Base-by-base conservation (phyloP, 2,888 invertebrate species). In the Tinea pellionella region DNA sequence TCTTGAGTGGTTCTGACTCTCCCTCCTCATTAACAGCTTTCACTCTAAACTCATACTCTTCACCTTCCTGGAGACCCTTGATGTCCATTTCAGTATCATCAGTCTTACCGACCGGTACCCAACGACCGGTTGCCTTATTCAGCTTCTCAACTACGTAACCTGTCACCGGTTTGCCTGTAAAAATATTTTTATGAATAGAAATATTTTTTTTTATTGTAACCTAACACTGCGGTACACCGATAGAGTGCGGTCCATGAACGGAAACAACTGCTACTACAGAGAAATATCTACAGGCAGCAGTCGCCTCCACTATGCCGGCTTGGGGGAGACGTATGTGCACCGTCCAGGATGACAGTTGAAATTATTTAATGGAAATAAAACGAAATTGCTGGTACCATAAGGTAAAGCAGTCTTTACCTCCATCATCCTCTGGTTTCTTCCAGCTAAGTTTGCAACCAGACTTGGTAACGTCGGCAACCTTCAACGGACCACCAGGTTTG, bases 341-440 rank as follows among this genome's bases (percentile, higher is more conserved):
- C n/a, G n/a, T n/a, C n/a, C n/a, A n/a, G n/a, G n/a, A n/a, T n/a
- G n/a, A n/a, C n/a, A n/a, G n/a, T n/a, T n/a, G n/a, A n/a, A n/a
- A n/a, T n/a, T n/a, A n/a, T n/a, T n/a, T n/a, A n/a, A n/a, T n/a
- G n/a, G n/a, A n/a, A n/a, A n/a, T n/a, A n/a, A n/a, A n/a, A n/a
- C n/a, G n/a, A n/a, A n/a, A n/a, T n/a, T n/a, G n/a, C n/a, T n/a
- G n/a, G n/a, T n/a, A n/a, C n/a, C n/a, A n/a, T n/a, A n/a, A n/a
- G n/a, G n/a, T n/a, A n/a, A n/a, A 24, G 24, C 37, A 47, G 15
- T 16, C 6, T 80, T 67, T 60, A 68, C 98, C 98, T 69, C 97
- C 97, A 79, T 97, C 97, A 74, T 98, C 96, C 69, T 96, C 95
- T 0, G 97, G 97, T 69, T 96, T 96, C 69, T 96, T 93, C 97